Base-by-base conservation (phyloP, 53 echinoderm and acorn worm genomes). In the Antedon mediterranea region DNA sequence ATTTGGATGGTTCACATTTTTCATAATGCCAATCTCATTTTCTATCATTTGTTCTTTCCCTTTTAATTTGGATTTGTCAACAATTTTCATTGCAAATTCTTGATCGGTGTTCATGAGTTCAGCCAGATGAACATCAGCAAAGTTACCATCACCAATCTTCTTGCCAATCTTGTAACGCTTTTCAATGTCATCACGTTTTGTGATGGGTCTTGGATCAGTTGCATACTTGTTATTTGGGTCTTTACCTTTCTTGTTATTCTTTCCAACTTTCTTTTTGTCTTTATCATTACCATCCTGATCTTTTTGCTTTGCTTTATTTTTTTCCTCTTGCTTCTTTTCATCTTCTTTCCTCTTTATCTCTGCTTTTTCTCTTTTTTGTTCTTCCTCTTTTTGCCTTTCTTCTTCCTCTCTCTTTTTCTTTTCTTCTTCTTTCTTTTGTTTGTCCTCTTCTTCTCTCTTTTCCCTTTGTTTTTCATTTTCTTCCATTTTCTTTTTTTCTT, bases 41-140 rank as follows among this genome's bases (percentile, higher is more conserved):
- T 92, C 97, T 8, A 97, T 88, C 97, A 97, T 97, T 37, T 89
- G 92, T 74, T 97, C 97, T 79, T 97, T 97, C 73, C 90, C 88
- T 42, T 73, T 84, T 4, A 97, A 76, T 70, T 97, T 97, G 13
- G 89, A 85, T 78, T 97, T 97, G 72, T 89, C 89, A n/a, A 97
- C 89, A 72, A 89, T 90, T 83, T 97, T 97, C 85, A 97, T 78
- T 11, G 97, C 97, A 82, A 82, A 97, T 28, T 79, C 79, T 44
- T 97, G 87, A 20, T 84, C 85, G 0, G 92, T 88, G 30, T 86
- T 79, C 70, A 79, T 83, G n/a, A 83, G 76, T 28, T 82, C 84
- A n/a, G 92, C 89, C 34, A 85, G 87, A 71, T 92, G 89, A 71
- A 97, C 97, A 30, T 91, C 92, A 0, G 97, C 97, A 73, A 97